These are phyloP conservation scores for Natator depressus DNA, from an alignment of 2,113 vertebrate species.

Conservation along the genomic window DNA sequence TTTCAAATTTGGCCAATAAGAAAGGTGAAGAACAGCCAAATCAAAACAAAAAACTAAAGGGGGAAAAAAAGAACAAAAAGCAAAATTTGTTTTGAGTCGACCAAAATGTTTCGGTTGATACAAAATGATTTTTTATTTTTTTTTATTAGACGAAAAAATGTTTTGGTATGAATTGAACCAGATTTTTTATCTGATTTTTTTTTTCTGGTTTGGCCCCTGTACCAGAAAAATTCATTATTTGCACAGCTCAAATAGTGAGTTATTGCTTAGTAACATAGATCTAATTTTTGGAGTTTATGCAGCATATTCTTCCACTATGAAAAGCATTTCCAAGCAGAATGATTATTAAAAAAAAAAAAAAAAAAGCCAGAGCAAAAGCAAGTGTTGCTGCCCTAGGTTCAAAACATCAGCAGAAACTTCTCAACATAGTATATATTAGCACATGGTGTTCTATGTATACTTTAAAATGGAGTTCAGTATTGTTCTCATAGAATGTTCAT, in stretches of 20 bases:
- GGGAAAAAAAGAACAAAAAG: neutral
- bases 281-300: neutral
- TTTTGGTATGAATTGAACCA: neutral
- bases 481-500: neutral
- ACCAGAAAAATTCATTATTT: neutral
- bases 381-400: neutral
- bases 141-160: neutral
- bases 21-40: neutral
- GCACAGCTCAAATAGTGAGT: too few relatives aligned
- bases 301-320: neutral
- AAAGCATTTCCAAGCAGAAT: neutral
- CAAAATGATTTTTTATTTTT: neutral
- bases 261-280: neutral
- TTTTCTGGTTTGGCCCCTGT: too few relatives aligned
- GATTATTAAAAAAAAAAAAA: neutral
- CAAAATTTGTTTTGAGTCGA: neutral
- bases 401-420: neutral
- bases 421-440: neutral
- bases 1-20: neutral
- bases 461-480: neutral
- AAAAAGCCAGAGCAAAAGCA: neutral
- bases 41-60: neutral
- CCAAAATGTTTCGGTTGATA: neutral
- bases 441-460: neutral
- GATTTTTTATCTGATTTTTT: too few relatives aligned